Conservation (phyloP, 2,113 vertebrate species). For the Boulengeromyrus knoepffleri region DNA sequence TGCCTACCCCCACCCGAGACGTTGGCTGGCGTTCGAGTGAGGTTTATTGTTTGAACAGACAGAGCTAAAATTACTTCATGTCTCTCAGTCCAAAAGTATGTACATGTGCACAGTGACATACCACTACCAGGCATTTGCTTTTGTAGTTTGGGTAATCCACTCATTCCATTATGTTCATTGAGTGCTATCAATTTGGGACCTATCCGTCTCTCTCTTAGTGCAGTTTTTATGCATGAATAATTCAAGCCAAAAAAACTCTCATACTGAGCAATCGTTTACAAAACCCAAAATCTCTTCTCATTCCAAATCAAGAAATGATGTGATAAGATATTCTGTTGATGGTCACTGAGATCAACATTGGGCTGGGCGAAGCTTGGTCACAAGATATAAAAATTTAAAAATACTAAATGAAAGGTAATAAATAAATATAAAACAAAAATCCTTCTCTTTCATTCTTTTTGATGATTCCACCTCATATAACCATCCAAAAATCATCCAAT, state of each 20-base stretch:
- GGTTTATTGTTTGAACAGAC: slow-evolving; percentile 3
- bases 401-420: not conserved
- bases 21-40: slow-evolving; percentile 35
- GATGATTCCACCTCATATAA: not conserved
- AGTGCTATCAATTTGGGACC: not conserved
- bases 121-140: not conserved
- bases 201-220: not conserved
- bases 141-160: not conserved
- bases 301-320: not conserved
- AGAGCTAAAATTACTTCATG: not conserved
- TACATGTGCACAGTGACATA: not conserved
- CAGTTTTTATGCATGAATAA: not conserved
- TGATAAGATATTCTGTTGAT: not conserved
- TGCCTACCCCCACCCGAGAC: slow-evolving; percentile 26
- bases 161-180: not conserved
- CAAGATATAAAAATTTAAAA: not conserved
- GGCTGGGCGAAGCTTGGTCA: not conserved
- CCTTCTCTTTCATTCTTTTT: not conserved
- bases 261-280: not conserved
- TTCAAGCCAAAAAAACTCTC: not conserved
- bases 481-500: not conserved
- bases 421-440: not conserved
- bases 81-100: not conserved
- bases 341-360: not conserved
- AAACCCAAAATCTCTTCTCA: not conserved